phyloP scores from a whole-genome alignment of 2,797 vertebrate genomes.

The Falco peregrinus region DNA sequence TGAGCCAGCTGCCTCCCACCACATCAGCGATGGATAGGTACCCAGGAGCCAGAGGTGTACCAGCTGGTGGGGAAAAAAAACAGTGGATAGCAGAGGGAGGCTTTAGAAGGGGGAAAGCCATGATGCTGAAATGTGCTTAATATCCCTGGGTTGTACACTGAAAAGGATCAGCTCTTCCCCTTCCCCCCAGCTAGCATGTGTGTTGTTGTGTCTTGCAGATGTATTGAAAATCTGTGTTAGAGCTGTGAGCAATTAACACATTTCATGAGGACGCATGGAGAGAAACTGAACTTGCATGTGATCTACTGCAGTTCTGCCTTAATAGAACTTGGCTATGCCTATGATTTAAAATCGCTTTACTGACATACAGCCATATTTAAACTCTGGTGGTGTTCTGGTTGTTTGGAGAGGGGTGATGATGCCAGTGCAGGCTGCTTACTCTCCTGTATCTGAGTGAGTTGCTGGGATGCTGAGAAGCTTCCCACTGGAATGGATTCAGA shows the following conservation, averaged over 20 bases:
- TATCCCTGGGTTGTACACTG: neutral
- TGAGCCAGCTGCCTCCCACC: neutral
- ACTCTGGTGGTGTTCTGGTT: neutral
- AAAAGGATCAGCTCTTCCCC: neutral
- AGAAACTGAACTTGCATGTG: conserved; percentile 26
- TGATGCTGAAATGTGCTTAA: neutral
- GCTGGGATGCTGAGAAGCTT: neutral
- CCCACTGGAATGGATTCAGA: neutral
- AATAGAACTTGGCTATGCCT: neutral
- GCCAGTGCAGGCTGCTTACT: neutral
- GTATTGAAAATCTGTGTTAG: conserved; percentile 44
- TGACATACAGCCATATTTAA: neutral
- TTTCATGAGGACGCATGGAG: conserved; percentile 17
- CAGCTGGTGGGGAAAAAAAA: neutral
- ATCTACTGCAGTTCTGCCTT: neutral
- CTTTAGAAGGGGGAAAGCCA: neutral
- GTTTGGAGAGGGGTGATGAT: neutral
- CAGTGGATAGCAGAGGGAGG: neutral
- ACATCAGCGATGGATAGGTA: fast-evolving
- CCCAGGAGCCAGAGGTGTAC: neutral
- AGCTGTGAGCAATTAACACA: conserved; percentile 63
- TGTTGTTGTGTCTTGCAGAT: conserved; percentile 17
- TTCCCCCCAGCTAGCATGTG: neutral
- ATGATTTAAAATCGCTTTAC: neutral
- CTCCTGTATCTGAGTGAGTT: neutral